Evolutionary conservation across 2,888 invertebrate species (phyloP), one percentile per base, ranked within the genome.

Genomic region (Trichopoda pennipes): DNA sequence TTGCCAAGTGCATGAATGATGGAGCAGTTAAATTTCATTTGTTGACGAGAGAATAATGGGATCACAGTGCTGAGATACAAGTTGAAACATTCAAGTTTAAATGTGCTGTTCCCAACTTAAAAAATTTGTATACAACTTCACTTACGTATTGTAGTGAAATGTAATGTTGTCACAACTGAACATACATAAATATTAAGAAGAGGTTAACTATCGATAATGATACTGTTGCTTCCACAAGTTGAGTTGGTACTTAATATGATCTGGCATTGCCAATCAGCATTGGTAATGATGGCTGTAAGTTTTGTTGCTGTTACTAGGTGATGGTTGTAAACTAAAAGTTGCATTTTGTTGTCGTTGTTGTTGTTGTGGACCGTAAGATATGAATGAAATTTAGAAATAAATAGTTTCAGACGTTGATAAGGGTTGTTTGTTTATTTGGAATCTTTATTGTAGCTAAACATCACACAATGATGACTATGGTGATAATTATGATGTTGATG

Each of bases 351-450:
- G 51, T 35, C 35, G 51, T 66, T 66, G 32, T 19, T 19, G 19
- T 19, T 32, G 19, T 49, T 47, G 63, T 63, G 47, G 47, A 28
- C 44, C 47, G 47, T 16, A 47, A 38, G n/a, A 8, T n/a, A 47
- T 16, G 16, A 10, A 10, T 17, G 32, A 16, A 63, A 42, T 32
- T 49, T 49, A 32, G 17, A 14, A 49, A 32, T 16, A 12, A 35
- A 16, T 10, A n/a, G 61, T 16, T 16, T 28, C 7, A 47, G 47
- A 12, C 17, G 17, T 17, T 21, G 4, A 47, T 47, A 63, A 42
- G 42, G 63, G 17, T 47, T 21, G 49, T 14, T 35, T 28, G 28
- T 53, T 53, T 17, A 17, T 47, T 47, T 47, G 28, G n/a, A 19
- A 16, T 35, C 51, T 21, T 21, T 28, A 14, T 16, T 63, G 19